Percentiles rank a stretch among this genome's conserved stretches.
Evolutionary conservation across 2,888 invertebrate genomes (phyloP).

Genomic region (Leucozona laternaria): DNA sequence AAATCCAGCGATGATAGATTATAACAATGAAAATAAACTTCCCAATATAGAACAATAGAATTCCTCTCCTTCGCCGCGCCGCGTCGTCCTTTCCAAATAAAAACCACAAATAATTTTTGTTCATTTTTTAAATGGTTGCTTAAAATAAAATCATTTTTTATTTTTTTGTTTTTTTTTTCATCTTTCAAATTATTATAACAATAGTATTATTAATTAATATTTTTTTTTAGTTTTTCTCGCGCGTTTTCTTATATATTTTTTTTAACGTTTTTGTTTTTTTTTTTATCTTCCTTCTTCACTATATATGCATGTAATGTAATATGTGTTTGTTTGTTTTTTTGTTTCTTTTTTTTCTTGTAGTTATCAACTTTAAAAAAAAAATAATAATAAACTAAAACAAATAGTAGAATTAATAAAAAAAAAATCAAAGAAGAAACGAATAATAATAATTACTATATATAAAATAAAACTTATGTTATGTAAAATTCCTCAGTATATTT

Average conservation of each 20-base stretch:
- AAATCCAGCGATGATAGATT: not conserved
- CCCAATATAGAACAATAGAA: not conserved
- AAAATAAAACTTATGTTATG: conserved; percentile 76
- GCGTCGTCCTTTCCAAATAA: conserved; percentile 33
- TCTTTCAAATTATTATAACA: conserved; percentile 75
- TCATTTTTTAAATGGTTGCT: conserved; percentile 80
- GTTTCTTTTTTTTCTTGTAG: conserved; percentile 59
- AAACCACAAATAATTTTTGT: conserved; percentile 76
- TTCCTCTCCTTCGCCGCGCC: not conserved
- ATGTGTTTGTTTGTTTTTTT: conserved; percentile 65
- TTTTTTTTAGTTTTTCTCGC: conserved; percentile 67
- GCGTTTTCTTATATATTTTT: conserved; percentile 59
- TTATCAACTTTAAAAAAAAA: conserved; percentile 65
- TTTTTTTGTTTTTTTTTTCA: conserved; percentile 60
- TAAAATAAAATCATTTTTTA: conserved; percentile 75
- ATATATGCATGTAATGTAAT: conserved; percentile 74
- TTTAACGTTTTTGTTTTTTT: conserved; percentile 61
- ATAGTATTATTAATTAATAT: conserved; percentile 74
- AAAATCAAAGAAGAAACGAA: conserved; percentile 62
- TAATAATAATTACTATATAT: conserved; percentile 60
- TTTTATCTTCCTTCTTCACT: conserved; percentile 61
- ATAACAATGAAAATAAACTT: not conserved
- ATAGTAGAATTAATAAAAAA: conserved; percentile 68
- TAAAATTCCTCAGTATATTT: conserved; percentile 73
- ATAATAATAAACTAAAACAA: conserved; percentile 66